Evolutionary conservation across 1,140 invertebrate genomes (phyloP), one percentile per base, ranked within the genome.

Genomic region (Cydia strobilella): DNA sequence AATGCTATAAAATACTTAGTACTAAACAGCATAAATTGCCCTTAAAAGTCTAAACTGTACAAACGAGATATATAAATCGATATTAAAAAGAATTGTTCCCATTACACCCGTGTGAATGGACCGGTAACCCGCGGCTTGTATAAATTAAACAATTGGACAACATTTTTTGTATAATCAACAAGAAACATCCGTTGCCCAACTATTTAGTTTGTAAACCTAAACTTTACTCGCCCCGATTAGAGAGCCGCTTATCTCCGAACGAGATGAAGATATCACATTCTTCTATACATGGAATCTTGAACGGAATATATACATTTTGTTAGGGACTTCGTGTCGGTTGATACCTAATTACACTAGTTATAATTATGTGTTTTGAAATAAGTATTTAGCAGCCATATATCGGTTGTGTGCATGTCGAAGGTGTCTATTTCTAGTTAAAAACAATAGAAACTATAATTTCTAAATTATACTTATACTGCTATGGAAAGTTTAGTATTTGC

Each of bases 171-270:
- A 79, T 76, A 84, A 66, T 81, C 76, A 82, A 85, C 77, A 75
- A 79, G 81, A 80, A 84, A 88, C 87, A 84, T 87, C 86, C 85
- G 88, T 83, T 81, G 79, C 80, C 83, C 81, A 85, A 87, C 85
- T 81, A 84, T 84, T 86, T 89, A 84, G 85, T 86, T 89, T 82
- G 83, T 81, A 84, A 84, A 83, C 78, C 75, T 78, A 76, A 87
- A 87, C 87, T 84, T 86, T 87, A 86, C 66, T 81, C 79, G 86
- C 86, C 87, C 87, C 80, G 85, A 90, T 90, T 90, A 84, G 84
- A 87, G 85, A 85, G 85, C 82, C 76, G 83, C 76, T 83, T 88
- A 87, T 86, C 84, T 81, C 72, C 75, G 82, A 88, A 88, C 74
- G 79, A 88, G 83, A 89, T 89, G 81, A 82, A 84, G 85, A 85